Base-by-base conservation (phyloP, 2,888 invertebrate species). In the Busseola fusca region DNA sequence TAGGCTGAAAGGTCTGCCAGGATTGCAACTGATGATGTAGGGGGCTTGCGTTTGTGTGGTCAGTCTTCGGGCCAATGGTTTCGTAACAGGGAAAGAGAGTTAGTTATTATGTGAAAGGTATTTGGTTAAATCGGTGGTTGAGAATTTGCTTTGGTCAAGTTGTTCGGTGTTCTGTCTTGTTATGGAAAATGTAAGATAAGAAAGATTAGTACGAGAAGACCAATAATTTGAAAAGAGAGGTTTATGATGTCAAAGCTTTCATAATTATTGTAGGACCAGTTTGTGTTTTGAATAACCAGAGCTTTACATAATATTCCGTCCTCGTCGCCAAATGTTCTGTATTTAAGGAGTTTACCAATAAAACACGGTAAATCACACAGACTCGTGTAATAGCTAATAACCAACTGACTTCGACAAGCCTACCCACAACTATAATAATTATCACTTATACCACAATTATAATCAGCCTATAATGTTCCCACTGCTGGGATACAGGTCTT, bases 1-100 rank as follows among this genome's bases (percentile, higher is more conserved):
- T 85, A 75, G 65, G 30, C 64, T 73, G 78, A 83, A 81, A 76
- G 80, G 81, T 83, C 87, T 83, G 80, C 74, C 79, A 83, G 80
- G 64, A 78, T 76, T 74, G 71, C 75, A 37, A 56, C 59, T 76
- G 76, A 83, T 81, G 81, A 80, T 80, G 76, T 67, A 71, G 59
- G 76, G 62, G 57, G 69, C 52, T 56, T 60, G 54, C 60, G 64
- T 71, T 83, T 82, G 80, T 86, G 78, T 82, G 76, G 79, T 72
- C 76, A 81, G 75, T 27, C 68, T 64, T 60, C 59, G 12, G 54
- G 48, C n/a, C n/a, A 30, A 75, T 52, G 58, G 56, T 76, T 76
- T 70, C 72, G 81, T 76, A 83, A 83, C 76, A 72, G 69, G 69
- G 67, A 80, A 76, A 82, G 71, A 74, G 42, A 52, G 25, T 6